Conservation (phyloP, 2,797 vertebrate genomes). For the Meriones psammophilus region DNA sequence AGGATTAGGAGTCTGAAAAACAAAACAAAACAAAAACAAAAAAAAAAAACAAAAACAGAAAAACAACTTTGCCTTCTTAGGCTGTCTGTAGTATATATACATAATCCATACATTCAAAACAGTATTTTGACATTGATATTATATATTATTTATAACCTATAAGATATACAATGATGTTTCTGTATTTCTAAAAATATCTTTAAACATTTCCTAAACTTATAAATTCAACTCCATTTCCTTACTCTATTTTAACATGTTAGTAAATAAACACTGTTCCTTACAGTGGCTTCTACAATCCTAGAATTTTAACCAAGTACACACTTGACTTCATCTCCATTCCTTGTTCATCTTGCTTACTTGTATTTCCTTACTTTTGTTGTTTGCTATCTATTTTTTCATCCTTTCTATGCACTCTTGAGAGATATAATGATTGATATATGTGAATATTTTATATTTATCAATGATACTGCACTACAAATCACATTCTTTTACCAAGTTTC, state of each 20-base stretch:
- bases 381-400: neutral
- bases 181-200: conserved; percentile 15
- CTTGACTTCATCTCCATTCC: neutral
- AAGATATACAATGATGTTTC: conserved; percentile 8
- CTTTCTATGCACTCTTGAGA: neutral
- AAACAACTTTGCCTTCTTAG: neutral
- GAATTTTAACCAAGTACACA: neutral
- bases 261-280: neutral
- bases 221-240: neutral
- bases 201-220: conserved; percentile 35
- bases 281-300: neutral
- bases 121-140: neutral
- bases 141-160: neutral
- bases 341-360: neutral
- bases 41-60: too few species aligned
- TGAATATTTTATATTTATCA: conserved; percentile 5
- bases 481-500: neutral
- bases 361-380: neutral
- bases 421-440: neutral
- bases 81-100: neutral
- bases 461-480: neutral
- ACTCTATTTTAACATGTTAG: neutral
- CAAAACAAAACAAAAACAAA: too few species aligned
- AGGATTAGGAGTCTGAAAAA: neutral
- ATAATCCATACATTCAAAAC: neutral